phyloP scores from a whole-genome alignment of 2,888 invertebrate genomes.

The Parnassius mnemosyne region DNA sequence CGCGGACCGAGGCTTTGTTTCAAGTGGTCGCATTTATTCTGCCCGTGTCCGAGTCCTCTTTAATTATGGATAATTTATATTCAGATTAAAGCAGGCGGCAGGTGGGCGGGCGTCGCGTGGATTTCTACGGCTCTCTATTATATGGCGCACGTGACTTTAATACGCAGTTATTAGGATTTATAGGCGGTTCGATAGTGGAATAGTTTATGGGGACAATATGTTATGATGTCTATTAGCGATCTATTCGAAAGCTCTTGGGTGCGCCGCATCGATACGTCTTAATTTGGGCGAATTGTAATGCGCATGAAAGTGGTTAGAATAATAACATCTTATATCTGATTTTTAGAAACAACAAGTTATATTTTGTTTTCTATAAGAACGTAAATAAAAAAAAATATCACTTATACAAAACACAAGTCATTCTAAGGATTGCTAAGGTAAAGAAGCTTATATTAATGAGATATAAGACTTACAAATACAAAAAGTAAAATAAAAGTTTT shows the following conservation, averaged over 20 bases:
- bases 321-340: neutral
- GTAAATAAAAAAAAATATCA: too few species aligned
- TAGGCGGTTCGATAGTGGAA: slow-evolving; percentile 33
- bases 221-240: slow-evolving; percentile 27
- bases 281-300: neutral
- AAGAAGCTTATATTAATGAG: too few species aligned
- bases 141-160: slow-evolving; percentile 56
- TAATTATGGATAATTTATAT: slow-evolving; percentile 80
- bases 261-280: slow-evolving; percentile 13
- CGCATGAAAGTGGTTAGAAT: neutral
- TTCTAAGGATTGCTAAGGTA: too few species aligned
- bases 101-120: slow-evolving; percentile 49
- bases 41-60: slow-evolving; percentile 74
- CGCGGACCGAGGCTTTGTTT: slow-evolving; percentile 62
- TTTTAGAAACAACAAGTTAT: too few species aligned
- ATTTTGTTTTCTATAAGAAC: too few species aligned
- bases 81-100: slow-evolving; percentile 72
- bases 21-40: slow-evolving; percentile 78
- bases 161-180: slow-evolving; percentile 49
- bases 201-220: slow-evolving; percentile 33
- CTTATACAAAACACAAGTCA: too few species aligned
- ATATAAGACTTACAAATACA: too few species aligned
- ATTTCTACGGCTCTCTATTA: slow-evolving; percentile 45
- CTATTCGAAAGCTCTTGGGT: slow-evolving; percentile 18
- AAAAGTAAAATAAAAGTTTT: too few species aligned